A percentile compares a stretch with the other conserved stretches of the same genome.
Conservation (phyloP, 1,140 invertebrate genomes). For the Himalopsyche phryganea region DNA sequence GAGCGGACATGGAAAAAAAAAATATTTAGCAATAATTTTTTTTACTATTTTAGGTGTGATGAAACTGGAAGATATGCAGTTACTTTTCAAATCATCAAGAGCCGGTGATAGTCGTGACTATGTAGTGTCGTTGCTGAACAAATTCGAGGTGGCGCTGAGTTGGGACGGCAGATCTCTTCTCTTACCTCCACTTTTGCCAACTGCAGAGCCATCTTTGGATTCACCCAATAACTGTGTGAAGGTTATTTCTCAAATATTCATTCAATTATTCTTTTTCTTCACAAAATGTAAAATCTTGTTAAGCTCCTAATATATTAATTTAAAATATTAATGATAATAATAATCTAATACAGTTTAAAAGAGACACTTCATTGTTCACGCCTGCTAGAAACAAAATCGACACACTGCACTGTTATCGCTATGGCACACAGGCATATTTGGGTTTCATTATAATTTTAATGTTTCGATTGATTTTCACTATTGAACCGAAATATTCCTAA, state of each 20-base stretch:
- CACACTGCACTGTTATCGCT: too few species aligned
- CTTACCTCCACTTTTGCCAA: conserved; percentile 87
- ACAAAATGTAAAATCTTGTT: not conserved
- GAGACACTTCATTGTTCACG: too few species aligned
- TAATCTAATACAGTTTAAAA: too few species aligned
- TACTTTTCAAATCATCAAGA: conserved; percentile 87
- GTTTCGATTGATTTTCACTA: too few species aligned
- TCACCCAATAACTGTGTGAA: conserved; percentile 25
- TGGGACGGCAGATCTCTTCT: conserved; percentile 90
- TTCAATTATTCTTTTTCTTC: not conserved
- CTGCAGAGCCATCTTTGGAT: conserved; percentile 54
- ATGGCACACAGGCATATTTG: too few species aligned
- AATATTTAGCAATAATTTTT: too few species aligned
- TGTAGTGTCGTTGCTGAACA: conserved; percentile 86
- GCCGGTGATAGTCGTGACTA: conserved; percentile 78
- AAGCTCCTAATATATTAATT: not conserved
- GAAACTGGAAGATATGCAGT: conserved; percentile 89
- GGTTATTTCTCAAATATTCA: conserved; percentile 3
- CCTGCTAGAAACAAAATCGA: too few species aligned
- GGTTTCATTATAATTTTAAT: too few species aligned
- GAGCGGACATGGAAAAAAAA: too few species aligned
- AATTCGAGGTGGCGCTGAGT: conserved; percentile 97
- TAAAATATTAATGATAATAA: too few species aligned
- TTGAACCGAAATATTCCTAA: too few species aligned
- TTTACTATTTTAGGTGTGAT: conserved; percentile 65